These are phyloP conservation scores for Callocephalon fimbriatum DNA, from an alignment of 2,113 vertebrate genomes.

Conservation along the genomic window DNA sequence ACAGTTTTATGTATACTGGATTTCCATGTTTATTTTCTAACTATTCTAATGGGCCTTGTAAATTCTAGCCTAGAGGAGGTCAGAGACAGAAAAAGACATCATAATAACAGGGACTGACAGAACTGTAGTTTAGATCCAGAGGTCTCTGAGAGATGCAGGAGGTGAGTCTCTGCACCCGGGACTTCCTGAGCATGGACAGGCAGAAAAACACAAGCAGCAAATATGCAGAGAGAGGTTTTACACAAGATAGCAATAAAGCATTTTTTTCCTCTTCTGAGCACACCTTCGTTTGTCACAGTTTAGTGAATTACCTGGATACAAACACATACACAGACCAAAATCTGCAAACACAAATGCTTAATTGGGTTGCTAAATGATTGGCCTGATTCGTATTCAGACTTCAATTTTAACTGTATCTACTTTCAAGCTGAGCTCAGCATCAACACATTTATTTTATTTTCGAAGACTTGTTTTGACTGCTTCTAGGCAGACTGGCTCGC, in stretches of 20 bases:
- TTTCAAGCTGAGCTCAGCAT: neutral
- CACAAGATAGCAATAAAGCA: neutral
- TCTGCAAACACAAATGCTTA: neutral
- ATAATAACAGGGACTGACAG: neutral
- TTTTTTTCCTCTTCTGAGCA: neutral
- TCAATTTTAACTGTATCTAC: neutral
- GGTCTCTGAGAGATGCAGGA: neutral
- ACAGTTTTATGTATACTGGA: neutral
- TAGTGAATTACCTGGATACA: neutral
- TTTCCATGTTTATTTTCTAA: neutral
- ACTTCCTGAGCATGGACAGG: neutral
- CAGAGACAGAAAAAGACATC: neutral
- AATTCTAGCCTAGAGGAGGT: neutral
- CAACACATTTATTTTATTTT: neutral
- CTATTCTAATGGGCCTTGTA: neutral
- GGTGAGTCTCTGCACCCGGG: fast-evolving
- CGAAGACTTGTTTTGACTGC: neutral
- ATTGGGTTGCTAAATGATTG: neutral
- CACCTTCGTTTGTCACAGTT: neutral
- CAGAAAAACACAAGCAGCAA: neutral
- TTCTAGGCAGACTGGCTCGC: neutral
- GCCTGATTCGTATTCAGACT: neutral
- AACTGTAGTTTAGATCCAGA: neutral
- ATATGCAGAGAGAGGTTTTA: neutral
- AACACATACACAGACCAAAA: neutral